Evolutionary conservation across 2,888 invertebrate species (phyloP), one percentile per base, ranked within the genome.

Genomic region (Griposia aprilina): DNA sequence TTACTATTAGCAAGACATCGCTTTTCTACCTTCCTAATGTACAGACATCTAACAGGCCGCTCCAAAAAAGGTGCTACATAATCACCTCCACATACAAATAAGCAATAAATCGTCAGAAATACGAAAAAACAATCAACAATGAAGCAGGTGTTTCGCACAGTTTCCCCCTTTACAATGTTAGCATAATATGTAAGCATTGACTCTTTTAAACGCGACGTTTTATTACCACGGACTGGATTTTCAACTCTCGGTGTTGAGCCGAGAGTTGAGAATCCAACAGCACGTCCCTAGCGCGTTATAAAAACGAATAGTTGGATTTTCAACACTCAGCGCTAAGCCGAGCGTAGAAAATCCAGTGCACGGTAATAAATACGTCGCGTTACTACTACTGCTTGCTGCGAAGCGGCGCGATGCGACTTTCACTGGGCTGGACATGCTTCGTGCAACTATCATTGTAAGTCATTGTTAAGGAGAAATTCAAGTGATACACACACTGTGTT

Each of bases 381-480:
- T 23, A 23, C 15, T 15, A 60, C 30, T 15, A 60, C 30, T 30
- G 30, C 5, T n/a, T 20, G 26, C 26, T 65, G 52, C 76, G 10
- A 13, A 52, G 62, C 67, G 26, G 10, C 26, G 13, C 36, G 7
- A 69, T 55, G 72, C 60, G 10, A 82, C 84, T 85, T 85, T 84
- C 85, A 85, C 84, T 85, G 23, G 10, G 5, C 5, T 81, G 75
- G 57, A 78, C 72, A 74, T 78, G 67, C 82, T 59, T 69, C 71
- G 65, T 41, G 48, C 80, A 71, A 36, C 72, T 10, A 72, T 41
- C 80, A 79, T 60, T 73, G 63, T 48, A n/a, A 41, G 30, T 71
- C 62, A 79, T 79, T 85, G 82, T 85, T 74, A 62, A 59, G 60
- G 79, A 85, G 84, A 82, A 84, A 84, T 85, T 82, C 45, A 41